Evolutionary conservation across 1,140 invertebrate species (phyloP), one percentile per base, ranked within the genome.

Genomic region (Ceratina japonica): DNA sequence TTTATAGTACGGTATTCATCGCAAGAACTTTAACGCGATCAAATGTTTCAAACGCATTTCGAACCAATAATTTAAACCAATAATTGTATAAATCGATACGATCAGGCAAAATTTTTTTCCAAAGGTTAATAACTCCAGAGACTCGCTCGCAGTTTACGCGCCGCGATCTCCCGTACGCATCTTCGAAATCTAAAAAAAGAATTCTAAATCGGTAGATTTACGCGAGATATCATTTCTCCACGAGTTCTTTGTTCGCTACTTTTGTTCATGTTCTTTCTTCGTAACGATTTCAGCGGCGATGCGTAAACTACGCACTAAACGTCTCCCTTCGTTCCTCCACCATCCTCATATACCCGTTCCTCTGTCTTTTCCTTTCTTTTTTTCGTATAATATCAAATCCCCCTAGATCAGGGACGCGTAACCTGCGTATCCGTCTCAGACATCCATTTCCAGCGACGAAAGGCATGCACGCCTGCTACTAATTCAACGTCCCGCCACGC

Each of bases 371-470:
- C 31, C 10, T 22, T 16, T 58, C 15, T 4, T 62, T 49, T n/a
- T 16, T 49, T 27, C 18, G 31, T 70, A 56, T n/a, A 59, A 85
- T 75, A 84, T 79, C 71, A 61, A 73, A 56, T 65, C 65, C 27
- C 70, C 81, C 80, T 85, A 86, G 83, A 83, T 85, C 80, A 83
- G 83, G 84, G 83, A 85, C 83, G 84, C 84, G 77, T 85, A 85
- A 86, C 83, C 83, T 82, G 79, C 76, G 73, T 72, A 82, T 86
- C 84, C 84, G 83, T 75, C 18, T 51, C 54, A 52, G 52, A 51
- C 66, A 4, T 15, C 72, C 65, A 61, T 63, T 74, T 72, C 76
- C 69, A 51, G 31, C 31, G 66, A 72, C 59, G 71, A 73, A 58
- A 84, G 69, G 24, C 69, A 74, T 44, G 75, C 59, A 64, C 68